phyloP scores from a whole-genome alignment of 2,113 vertebrate genomes.

The Alexandromys fortis region DNA sequence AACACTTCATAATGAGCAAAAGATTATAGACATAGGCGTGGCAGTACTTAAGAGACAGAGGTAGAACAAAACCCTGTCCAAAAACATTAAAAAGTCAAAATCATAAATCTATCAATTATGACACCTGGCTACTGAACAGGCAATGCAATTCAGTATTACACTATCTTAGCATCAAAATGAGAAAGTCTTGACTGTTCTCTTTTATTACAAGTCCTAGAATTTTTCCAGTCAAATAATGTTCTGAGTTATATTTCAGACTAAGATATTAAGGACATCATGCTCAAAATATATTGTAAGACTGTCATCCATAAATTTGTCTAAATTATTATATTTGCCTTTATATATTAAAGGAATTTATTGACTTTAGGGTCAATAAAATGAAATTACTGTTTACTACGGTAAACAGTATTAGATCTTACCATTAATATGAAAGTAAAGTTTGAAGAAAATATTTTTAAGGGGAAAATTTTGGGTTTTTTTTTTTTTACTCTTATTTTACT shows the following conservation, averaged over 20 bases:
- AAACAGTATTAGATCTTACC: background rate
- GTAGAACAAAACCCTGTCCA: background rate
- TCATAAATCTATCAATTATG: constrained; percentile 6
- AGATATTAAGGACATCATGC: background rate
- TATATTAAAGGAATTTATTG: background rate
- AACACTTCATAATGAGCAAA: constrained; percentile 45
- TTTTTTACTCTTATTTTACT: constrained; percentile 46
- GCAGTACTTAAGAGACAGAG: background rate
- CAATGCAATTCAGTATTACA: background rate
- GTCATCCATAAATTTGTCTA: constrained; percentile 23
- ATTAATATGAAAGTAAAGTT: constrained; percentile 49
- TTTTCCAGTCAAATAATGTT: constrained; percentile 31
- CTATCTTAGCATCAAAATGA: constrained; percentile 19
- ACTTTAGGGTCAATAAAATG: constrained; percentile 17
- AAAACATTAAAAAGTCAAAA: background rate
- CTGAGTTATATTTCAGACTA: constrained; percentile 30
- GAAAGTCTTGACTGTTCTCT: background rate
- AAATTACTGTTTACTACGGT: background rate
- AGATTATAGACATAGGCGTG: background rate
- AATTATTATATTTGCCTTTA: constrained; percentile 22
- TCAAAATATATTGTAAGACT: constrained; percentile 12
- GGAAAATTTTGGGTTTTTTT: background rate
- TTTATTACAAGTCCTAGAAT: background rate
- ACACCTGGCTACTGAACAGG: background rate
- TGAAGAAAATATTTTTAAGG: background rate